Base-by-base conservation (phyloP, 2,113 vertebrate genomes). In the Eulemur macaco region DNA sequence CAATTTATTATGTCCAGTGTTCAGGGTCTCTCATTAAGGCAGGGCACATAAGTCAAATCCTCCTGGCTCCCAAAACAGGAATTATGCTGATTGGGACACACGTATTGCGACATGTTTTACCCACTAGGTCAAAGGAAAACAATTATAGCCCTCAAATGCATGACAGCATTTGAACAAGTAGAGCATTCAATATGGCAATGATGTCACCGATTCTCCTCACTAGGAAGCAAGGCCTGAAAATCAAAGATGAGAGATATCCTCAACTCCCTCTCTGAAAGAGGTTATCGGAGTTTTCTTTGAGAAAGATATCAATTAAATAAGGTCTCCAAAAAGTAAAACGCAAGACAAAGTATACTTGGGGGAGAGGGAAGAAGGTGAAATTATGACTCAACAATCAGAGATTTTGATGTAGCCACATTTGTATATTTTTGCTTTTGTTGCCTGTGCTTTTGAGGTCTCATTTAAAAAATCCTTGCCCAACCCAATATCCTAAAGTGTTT, bases 11-110 rank as follows among this genome's bases (percentile, higher is more conserved):
- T 68, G 95, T 45, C 45, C 82, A 89, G 77, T 58, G 39, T 50
- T 86, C 60, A 95, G 71, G 52, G 37, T 96, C 77, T 96, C 85
- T 97, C 69, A 84, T 93, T 97, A 97, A 96, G 81, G 47, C 95
- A 92, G 21, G 60, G 31, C 54, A 95, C 71, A 47, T 74, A 91
- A 90, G 94, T 95, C 60, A 82, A 64, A 88, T 64, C 31, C 37
- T 54, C 45, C 34, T 77, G n/a, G 27, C 45, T 94, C 77, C 77
- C 50, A n/a, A 25, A 39, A 71, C 31, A 87, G 87, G 56, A 86
- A 89, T 94, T 68, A 96, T 42, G 8, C 63, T 88, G 85, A 84
- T 21, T 69, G 54, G 54, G 12, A 66, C 21, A 37, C 83, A 12
- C 56, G 25, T 78, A 80, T 27, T 47, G 58, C 6, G 13, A 66